A percentile compares a stretch with the other conserved stretches of the same genome.
phyloP scores from a whole-genome alignment of 2,797 vertebrate species.

The Merluccius polli region DNA sequence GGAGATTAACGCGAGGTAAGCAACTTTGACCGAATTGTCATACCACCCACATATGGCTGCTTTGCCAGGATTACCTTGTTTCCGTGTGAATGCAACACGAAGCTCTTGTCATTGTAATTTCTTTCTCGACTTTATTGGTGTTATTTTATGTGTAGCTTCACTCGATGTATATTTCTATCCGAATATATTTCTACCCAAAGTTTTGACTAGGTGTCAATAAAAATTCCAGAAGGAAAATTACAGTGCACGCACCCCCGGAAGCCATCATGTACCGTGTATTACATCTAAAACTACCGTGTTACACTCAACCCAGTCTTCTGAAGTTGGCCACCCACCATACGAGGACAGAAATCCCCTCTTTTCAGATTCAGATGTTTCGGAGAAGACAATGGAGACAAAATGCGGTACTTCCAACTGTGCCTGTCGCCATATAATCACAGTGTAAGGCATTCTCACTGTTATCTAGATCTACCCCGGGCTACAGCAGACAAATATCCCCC shows the following conservation, averaged over 20 bases:
- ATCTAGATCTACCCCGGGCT: neutral
- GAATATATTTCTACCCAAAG: too few species aligned
- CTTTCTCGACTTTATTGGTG: neutral
- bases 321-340: constrained; percentile 3
- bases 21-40: constrained; percentile 46
- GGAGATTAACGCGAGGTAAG: constrained; percentile 42
- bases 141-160: constrained; percentile 1
- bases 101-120: neutral
- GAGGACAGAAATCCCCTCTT: constrained; percentile 6
- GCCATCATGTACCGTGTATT: neutral
- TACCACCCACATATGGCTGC: constrained; percentile 38
- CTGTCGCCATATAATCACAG: constrained; percentile 37
- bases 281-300: neutral
- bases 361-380: constrained; percentile 28
- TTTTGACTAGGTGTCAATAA: neutral
- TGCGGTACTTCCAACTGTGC: constrained; percentile 13
- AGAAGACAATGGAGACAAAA: constrained; percentile 18
- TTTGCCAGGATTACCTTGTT: constrained; percentile 25
- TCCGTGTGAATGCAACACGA: neutral
- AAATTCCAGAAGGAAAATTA: neutral
- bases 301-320: neutral
- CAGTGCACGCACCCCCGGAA: neutral
- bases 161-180: neutral
- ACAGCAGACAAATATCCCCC: neutral
- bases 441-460: neutral